phyloP scores from a whole-genome alignment of 1,140 invertebrate species.

The Drosophila melanica region DNA sequence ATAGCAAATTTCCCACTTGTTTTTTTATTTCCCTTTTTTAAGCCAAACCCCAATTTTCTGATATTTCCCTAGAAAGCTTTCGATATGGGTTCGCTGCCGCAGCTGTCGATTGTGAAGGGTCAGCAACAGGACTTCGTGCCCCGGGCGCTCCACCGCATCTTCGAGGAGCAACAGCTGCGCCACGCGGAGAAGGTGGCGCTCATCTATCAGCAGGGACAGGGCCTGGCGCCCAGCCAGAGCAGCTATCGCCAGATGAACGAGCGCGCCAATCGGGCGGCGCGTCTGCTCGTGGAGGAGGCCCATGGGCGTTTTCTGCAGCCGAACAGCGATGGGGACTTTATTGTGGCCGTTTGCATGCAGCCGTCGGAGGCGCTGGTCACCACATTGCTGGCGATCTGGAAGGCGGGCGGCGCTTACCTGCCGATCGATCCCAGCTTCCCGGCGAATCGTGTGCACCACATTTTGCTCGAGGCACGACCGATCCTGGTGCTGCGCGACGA shows the following conservation, averaged over 20 bases:
- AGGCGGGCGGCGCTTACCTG: conserved; percentile 92
- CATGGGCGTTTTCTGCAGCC: conserved; percentile 75
- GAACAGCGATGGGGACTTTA: conserved; percentile 88
- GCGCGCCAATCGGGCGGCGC: conserved; percentile 86
- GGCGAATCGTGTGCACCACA: conserved; percentile 89
- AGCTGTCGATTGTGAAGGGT: conserved; percentile 87
- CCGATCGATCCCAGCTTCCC: conserved; percentile 92
- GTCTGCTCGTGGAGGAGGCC: conserved; percentile 85
- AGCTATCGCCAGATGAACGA: conserved; percentile 87
- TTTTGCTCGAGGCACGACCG: conserved; percentile 90
- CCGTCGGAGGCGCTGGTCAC: conserved; percentile 89
- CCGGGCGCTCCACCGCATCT: conserved; percentile 85
- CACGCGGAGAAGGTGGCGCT: conserved; percentile 85
- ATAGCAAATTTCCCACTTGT: too few species aligned
- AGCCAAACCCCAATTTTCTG: background rate
- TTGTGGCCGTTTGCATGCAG: conserved; percentile 91
- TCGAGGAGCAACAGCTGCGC: conserved; percentile 83
- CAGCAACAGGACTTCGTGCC: conserved; percentile 80
- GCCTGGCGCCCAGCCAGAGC: conserved; percentile 76
- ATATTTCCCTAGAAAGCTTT: background rate
- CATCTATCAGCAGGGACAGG: conserved; percentile 85
- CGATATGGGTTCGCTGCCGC: conserved; percentile 88
- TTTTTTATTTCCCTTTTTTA: too few species aligned
- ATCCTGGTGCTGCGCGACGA: conserved; percentile 88
- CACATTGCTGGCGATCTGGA: conserved; percentile 90